Evolutionary conservation across 2,888 invertebrate species (phyloP).

Genomic region (Ennomos quercinarius): DNA sequence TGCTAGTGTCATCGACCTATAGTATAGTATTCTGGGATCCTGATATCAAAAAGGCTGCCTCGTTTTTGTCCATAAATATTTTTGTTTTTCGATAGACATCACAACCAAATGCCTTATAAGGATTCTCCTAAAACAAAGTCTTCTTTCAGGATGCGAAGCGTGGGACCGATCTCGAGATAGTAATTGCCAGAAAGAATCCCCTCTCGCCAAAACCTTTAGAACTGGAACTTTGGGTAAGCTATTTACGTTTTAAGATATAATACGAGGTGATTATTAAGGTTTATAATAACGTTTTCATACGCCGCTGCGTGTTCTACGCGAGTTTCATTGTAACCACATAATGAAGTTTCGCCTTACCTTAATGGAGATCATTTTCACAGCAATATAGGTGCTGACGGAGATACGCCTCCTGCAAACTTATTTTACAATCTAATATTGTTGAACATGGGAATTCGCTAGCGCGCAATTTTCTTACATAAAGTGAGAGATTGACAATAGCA

Average conservation of each 20-base stretch:
- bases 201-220: constrained; percentile 91
- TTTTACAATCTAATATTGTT: constrained; percentile 40
- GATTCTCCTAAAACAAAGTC: constrained; percentile 36
- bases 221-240: constrained; percentile 91
- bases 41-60: background rate
- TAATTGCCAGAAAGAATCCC: constrained; percentile 92
- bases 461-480: constrained; percentile 25
- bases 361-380: constrained; percentile 74
- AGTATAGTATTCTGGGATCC: too few relatives aligned
- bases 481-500: constrained; percentile 31
- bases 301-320: constrained; percentile 63
- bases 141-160: constrained; percentile 89
- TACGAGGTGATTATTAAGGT: constrained; percentile 48
- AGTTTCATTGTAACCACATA: constrained; percentile 73
- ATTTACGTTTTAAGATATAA: constrained; percentile 48
- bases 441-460: constrained; percentile 26
- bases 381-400: constrained; percentile 56
- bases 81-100: constrained; percentile 12
- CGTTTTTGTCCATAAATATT: constrained; percentile 11
- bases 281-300: constrained; percentile 66
- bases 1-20: too few relatives aligned
- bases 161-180: constrained; percentile 93
- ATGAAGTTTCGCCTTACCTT: constrained; percentile 72
- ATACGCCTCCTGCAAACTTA: constrained; percentile 55
- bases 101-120: constrained; percentile 26